Conservation (phyloP, 2,113 vertebrate genomes). For the Hydrochoerus hydrochaeris region DNA sequence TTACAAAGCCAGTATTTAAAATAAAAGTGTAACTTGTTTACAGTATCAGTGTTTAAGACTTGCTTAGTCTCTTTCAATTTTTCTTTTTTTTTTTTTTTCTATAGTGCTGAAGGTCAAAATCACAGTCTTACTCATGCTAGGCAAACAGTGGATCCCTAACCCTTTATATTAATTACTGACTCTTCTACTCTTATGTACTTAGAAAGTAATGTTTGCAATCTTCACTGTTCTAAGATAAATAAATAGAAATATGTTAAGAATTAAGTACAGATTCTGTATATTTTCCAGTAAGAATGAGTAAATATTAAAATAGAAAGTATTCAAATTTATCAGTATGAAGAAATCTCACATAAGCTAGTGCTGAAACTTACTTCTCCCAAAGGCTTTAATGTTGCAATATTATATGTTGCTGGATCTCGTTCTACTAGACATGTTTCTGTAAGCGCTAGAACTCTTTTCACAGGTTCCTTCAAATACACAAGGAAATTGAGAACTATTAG, state of each 20-base stretch:
- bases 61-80: slow-evolving; percentile 12
- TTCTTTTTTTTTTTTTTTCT: not conserved
- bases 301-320: slow-evolving; percentile 34
- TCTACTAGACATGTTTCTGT: slow-evolving; percentile 98
- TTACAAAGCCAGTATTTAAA: slow-evolving; percentile 39
- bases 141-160: not conserved
- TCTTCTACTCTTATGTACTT: not conserved
- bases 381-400: slow-evolving; percentile 97
- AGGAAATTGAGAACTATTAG: slow-evolving; percentile 58
- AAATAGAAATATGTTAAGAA: slow-evolving; percentile 38
- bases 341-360: not conserved
- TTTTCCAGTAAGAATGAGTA: slow-evolving; percentile 11
- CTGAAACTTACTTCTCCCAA: slow-evolving; percentile 93
- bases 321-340: slow-evolving; percentile 36
- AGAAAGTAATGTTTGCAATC: slow-evolving; percentile 37
- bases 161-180: not conserved
- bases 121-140: not conserved
- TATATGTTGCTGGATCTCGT: slow-evolving; percentile 97
- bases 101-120: not conserved
- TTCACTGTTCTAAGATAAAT: slow-evolving; percentile 8
- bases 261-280: slow-evolving; percentile 19
- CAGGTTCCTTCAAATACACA: slow-evolving; percentile 90
- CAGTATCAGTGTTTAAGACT: slow-evolving; percentile 39
- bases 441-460: slow-evolving; percentile 95
- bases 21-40: slow-evolving; percentile 25